phyloP scores from a whole-genome alignment of 1,140 invertebrate genomes.

The Drosophila mauritiana region DNA sequence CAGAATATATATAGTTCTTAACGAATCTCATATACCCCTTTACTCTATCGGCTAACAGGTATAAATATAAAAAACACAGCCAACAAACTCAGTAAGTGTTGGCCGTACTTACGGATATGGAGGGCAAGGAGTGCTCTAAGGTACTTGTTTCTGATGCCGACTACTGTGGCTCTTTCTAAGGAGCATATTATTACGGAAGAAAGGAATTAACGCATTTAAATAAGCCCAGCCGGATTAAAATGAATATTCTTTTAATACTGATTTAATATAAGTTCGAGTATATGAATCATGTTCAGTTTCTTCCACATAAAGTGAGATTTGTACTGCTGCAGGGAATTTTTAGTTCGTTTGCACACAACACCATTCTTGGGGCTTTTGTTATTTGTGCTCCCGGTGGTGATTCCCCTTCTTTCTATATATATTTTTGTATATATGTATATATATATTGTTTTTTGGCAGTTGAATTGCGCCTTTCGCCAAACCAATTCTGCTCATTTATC shows the following conservation, averaged over 20 bases:
- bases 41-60: too few relatives aligned
- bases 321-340: neutral
- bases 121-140: conserved; percentile 6
- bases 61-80: conserved; percentile 6
- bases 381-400: conserved; percentile 36
- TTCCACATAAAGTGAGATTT: neutral
- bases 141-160: conserved; percentile 36
- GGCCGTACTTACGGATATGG: conserved; percentile 24
- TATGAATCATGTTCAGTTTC: neutral
- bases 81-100: conserved; percentile 51
- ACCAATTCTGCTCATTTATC: conserved; percentile 80
- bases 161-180: conserved; percentile 53
- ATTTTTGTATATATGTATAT: neutral
- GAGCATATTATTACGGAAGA: neutral
- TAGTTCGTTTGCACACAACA: conserved; percentile 3
- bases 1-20: too few relatives aligned
- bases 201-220: neutral
- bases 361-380: conserved; percentile 41
- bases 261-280: too few relatives aligned
- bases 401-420: conserved; percentile 11
- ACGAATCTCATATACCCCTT: too few relatives aligned
- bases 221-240: neutral
- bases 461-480: conserved; percentile 82
- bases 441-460: conserved; percentile 57
- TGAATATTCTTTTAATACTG: too few relatives aligned